Conservation (phyloP, 2,113 vertebrate species). For the Gymnocephalus cernua region DNA sequence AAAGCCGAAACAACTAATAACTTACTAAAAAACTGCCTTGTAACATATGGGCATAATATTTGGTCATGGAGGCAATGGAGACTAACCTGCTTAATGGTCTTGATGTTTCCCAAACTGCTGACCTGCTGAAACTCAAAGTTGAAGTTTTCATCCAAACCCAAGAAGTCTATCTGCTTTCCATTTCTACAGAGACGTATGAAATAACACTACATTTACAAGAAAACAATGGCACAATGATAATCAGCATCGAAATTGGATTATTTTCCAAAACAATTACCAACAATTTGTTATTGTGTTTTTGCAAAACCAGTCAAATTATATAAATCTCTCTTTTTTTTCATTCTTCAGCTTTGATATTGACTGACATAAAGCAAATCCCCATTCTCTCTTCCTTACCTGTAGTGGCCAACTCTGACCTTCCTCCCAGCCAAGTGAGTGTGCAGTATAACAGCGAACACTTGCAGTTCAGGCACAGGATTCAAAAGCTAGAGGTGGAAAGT, state of each 20-base stretch:
- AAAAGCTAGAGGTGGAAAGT: conserved; percentile 73
- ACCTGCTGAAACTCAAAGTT: conserved; percentile 86
- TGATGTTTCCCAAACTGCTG: conserved; percentile 70
- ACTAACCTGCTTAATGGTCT: conserved; percentile 79
- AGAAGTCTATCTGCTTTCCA: conserved; percentile 81
- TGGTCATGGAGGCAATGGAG: neutral
- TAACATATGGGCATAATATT: neutral
- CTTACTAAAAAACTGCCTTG: neutral
- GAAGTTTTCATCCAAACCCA: conserved; percentile 85
- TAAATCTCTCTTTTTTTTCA: neutral
- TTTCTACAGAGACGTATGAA: conserved; percentile 69
- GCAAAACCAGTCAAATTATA: neutral
- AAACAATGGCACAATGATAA: neutral
- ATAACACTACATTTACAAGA: neutral
- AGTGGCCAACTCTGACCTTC: conserved; percentile 82
- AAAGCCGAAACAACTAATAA: neutral
- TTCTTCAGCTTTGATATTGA: neutral
- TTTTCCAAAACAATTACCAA: neutral
- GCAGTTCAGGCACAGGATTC: conserved; percentile 77
- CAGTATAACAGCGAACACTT: conserved; percentile 82
- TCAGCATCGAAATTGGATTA: neutral
- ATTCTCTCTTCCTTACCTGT: conserved; percentile 76
- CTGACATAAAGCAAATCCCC: neutral
- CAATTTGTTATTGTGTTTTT: neutral
- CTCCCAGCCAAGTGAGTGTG: conserved; percentile 88